Conservation (phyloP, 1,140 invertebrate genomes). For the Coelopa frigida region DNA sequence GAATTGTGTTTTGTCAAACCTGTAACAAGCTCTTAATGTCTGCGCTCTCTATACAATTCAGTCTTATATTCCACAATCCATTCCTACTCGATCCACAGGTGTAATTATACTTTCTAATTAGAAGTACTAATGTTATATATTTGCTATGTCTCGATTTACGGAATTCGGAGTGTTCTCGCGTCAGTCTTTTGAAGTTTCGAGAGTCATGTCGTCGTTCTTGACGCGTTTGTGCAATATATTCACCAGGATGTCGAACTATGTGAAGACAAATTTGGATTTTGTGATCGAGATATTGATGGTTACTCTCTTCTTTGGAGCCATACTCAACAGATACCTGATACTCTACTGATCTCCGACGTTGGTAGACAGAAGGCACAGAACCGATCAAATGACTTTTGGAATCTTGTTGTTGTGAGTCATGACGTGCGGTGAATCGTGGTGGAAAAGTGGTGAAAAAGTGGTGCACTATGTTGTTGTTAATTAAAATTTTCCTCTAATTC, state of each 20-base stretch:
- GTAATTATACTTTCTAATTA: too few relatives aligned
- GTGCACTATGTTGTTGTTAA: not conserved
- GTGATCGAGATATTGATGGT: constrained; percentile 34
- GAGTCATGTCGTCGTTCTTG: constrained; percentile 4
- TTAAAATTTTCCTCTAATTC: constrained; percentile 14
- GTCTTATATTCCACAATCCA: too few relatives aligned
- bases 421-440: not conserved
- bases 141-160: too few relatives aligned
- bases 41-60: too few relatives aligned
- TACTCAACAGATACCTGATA: constrained; percentile 24
- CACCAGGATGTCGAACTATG: constrained; percentile 27
- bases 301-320: constrained; percentile 27
- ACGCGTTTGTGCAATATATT: constrained; percentile 21
- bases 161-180: too few relatives aligned
- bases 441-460: not conserved
- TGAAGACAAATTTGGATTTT: constrained; percentile 29
- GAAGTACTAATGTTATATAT: too few relatives aligned
- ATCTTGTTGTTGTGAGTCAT: too few relatives aligned
- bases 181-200: too few relatives aligned
- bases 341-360: not conserved
- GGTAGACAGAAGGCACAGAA: not conserved
- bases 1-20: too few relatives aligned
- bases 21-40: too few relatives aligned
- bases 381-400: too few relatives aligned
- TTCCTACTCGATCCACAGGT: too few relatives aligned